Percentiles rank a stretch among this genome's conserved stretches.
Evolutionary conservation across 2,888 invertebrate genomes (phyloP).

Genomic region (Allacma fusca): DNA sequence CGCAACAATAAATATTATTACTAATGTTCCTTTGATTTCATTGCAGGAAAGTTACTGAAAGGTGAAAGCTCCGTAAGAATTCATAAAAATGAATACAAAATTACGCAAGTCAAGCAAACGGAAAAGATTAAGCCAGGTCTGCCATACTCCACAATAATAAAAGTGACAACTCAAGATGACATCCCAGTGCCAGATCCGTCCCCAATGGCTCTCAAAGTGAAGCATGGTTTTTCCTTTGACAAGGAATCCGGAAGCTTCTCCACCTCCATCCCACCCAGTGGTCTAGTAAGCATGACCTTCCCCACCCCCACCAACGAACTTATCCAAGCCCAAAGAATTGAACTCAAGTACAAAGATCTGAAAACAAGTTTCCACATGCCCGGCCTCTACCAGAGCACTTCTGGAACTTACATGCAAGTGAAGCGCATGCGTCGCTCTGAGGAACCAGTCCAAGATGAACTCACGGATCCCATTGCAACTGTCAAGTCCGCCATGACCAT

Average conservation of each 20-base stretch:
- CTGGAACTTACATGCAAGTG: background rate
- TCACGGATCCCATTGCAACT: background rate
- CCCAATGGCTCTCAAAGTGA: constrained; percentile 67
- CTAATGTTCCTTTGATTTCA: background rate
- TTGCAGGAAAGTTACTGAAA: background rate
- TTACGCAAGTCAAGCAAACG: constrained; percentile 80
- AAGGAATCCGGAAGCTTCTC: constrained; percentile 33
- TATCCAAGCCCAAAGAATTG: constrained; percentile 73
- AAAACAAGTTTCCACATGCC: constrained; percentile 37
- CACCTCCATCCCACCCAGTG: constrained; percentile 68
- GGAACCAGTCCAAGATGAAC: constrained; percentile 63
- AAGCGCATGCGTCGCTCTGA: background rate
- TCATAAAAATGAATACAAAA: constrained; percentile 77
- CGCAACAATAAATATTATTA: too few species aligned
- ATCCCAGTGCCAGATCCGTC: constrained; percentile 67
- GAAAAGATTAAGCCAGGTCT: constrained; percentile 88
- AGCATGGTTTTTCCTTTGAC: constrained; percentile 71
- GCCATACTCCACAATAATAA: constrained; percentile 70
- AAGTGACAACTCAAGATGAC: constrained; percentile 74
- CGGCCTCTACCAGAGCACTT: background rate
- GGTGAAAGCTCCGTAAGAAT: constrained; percentile 71
- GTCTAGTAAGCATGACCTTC: constrained; percentile 72
- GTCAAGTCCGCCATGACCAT: background rate
- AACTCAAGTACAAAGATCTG: constrained; percentile 63
- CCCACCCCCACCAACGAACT: constrained; percentile 69